Evolutionary conservation across 2,113 vertebrate species (phyloP), one percentile per base, ranked within the genome.

Genomic region (Sylvietta virens): DNA sequence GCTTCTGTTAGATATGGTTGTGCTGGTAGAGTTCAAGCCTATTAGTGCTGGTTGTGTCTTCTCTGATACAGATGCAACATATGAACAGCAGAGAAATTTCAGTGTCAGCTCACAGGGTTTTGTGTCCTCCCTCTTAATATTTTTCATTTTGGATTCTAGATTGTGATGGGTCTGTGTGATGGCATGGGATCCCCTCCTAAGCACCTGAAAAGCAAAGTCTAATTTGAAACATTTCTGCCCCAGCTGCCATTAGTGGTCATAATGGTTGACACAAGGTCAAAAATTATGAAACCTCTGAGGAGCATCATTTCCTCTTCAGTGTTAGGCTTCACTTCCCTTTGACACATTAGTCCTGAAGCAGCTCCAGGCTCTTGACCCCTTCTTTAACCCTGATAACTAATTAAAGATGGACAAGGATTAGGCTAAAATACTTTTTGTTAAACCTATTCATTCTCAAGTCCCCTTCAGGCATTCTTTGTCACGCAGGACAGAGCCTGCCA

Each of bases 391-490:
- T 93, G 78, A 77, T 97, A 97, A 97, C 97, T 98, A 98, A 98
- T 98, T 98, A 98, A 98, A 98, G 98, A 95, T 97, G 97, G 97
- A 98, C 97, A 97, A 97, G 96, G 89, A 95, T 97, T 95, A 97
- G 92, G 86, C 94, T 97, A 96, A 98, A 98, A 97, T 91, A 97
- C 96, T 97, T 98, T 96, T 95, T 88, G 95, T 98, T 98, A 96
- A 98, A 97, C 73, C 97, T 97, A 97, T 98, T 97, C 95, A 97
- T 97, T 97, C 86, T 54, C 77, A 83, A 95, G 94, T 81, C 40
- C 95, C 97, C 96, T 97, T 88, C 81, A 97, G 98, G 98, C 97
- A 96, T 57, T 84, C 90, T 88, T 92, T 97, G 91, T 97, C 96
- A 97, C 90, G 96, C 93, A 88, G 58, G 85, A 86, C 83, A 82